Evolutionary conservation across 2,888 invertebrate genomes (phyloP).

Genomic region (Mermis nigrescens): DNA sequence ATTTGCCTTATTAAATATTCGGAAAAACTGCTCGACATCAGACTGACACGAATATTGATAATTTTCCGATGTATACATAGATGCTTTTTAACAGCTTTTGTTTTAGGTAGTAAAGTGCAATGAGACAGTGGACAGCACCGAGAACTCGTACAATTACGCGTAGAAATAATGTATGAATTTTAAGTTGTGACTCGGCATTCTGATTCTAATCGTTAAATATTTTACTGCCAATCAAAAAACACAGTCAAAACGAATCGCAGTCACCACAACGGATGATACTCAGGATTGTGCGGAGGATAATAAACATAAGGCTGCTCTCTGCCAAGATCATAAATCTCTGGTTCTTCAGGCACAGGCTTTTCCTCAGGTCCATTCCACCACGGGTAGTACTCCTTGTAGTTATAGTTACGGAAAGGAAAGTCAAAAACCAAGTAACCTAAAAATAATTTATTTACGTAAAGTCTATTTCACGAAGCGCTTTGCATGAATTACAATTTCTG

Average conservation of each 20-base stretch:
- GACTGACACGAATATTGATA: background rate
- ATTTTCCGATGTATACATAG: too few species aligned
- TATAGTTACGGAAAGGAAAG: constrained; percentile 60
- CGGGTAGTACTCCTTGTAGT: constrained; percentile 53
- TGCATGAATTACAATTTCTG: background rate
- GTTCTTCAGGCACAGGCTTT: background rate
- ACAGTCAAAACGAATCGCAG: background rate
- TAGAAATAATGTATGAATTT: too few species aligned
- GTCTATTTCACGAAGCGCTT: background rate
- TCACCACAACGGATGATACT: background rate
- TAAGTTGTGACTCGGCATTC: too few species aligned
- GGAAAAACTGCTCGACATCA: background rate
- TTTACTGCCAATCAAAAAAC: background rate
- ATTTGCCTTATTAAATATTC: too few species aligned
- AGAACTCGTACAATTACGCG: too few species aligned
- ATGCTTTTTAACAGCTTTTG: too few species aligned
- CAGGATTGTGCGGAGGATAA: background rate
- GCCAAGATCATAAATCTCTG: background rate
- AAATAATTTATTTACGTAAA: constrained; percentile 9
- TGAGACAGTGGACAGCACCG: too few species aligned
- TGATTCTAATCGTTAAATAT: too few species aligned
- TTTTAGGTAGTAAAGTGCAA: too few species aligned
- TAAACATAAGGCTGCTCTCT: background rate
- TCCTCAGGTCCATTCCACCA: background rate
- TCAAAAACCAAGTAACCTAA: constrained; percentile 49